Evolutionary conservation across 2,113 vertebrate species (phyloP).

Genomic region (Tachysurus vachellii): DNA sequence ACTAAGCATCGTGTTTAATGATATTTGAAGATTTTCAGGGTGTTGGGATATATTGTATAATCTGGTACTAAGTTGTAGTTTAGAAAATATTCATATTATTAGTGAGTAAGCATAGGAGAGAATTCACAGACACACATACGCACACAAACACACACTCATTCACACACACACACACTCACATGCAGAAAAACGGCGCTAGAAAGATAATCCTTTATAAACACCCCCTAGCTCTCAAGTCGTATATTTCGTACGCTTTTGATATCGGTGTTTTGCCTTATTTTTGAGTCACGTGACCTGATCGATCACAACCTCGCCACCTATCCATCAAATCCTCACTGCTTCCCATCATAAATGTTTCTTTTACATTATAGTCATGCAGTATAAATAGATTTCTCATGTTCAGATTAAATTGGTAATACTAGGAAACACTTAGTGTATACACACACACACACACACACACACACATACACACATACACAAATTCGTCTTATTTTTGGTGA

Average conservation of each 20-base stretch:
- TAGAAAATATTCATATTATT: not conserved
- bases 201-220: not conserved
- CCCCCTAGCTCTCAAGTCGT: not conserved
- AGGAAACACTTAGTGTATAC: constrained; percentile 46
- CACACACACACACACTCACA: constrained; percentile 2
- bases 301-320: constrained; percentile 12
- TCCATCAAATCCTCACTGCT: constrained; percentile 23
- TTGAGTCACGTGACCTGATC: not conserved
- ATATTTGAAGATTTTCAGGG: not conserved
- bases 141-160: not conserved
- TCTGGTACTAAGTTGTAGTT: not conserved
- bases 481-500: constrained; percentile 34
- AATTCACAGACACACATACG: not conserved
- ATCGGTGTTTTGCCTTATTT: not conserved
- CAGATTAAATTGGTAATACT: constrained; percentile 67
- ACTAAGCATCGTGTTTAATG: not conserved
- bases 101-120: constrained; percentile 1
- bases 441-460: constrained; percentile 61
- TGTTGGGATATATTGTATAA: not conserved
- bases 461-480: constrained; percentile 54
- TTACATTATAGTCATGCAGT: constrained; percentile 71
- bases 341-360: constrained; percentile 59
- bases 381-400: constrained; percentile 69
- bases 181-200: not conserved
- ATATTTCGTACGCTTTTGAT: not conserved